phyloP scores from a whole-genome alignment of 2,113 vertebrate genomes.

The Calypte anna region DNA sequence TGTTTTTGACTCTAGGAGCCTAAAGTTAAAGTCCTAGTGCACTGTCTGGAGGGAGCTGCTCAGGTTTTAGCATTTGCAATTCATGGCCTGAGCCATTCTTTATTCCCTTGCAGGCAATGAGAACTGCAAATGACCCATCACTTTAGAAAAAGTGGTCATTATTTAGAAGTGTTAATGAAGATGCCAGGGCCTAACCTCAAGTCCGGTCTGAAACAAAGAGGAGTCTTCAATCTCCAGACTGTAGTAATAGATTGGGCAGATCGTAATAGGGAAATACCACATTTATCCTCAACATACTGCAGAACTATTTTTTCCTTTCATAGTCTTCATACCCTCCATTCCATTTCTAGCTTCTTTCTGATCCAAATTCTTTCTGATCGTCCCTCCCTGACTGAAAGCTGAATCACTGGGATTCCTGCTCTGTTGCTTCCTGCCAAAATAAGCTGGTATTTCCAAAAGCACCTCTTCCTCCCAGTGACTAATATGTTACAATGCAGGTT shows the following conservation, averaged over 20 bases:
- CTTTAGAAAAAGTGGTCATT: background rate
- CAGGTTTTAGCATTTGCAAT: background rate
- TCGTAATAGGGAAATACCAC: background rate
- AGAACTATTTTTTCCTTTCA: background rate
- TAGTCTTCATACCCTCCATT: background rate
- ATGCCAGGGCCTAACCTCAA: background rate
- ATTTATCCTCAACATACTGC: background rate
- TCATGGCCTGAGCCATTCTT: background rate
- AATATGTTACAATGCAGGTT: background rate
- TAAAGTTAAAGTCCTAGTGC: background rate
- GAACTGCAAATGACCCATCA: constrained; percentile 13
- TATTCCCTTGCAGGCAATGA: background rate
- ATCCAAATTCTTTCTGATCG: background rate
- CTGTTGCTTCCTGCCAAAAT: constrained; percentile 15
- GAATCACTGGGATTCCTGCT: constrained; percentile 26
- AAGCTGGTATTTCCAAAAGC: constrained; percentile 25
- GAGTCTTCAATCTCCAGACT: background rate
- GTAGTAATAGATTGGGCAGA: background rate
- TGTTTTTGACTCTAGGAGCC: background rate
- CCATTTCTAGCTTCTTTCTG: background rate
- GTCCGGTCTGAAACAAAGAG: background rate
- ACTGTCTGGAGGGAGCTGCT: background rate
- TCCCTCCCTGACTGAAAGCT: background rate
- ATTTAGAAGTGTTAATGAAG: constrained; percentile 44
- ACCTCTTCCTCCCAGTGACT: background rate